Conservation (phyloP, 2,888 invertebrate species). For the Tenthredo notha region DNA sequence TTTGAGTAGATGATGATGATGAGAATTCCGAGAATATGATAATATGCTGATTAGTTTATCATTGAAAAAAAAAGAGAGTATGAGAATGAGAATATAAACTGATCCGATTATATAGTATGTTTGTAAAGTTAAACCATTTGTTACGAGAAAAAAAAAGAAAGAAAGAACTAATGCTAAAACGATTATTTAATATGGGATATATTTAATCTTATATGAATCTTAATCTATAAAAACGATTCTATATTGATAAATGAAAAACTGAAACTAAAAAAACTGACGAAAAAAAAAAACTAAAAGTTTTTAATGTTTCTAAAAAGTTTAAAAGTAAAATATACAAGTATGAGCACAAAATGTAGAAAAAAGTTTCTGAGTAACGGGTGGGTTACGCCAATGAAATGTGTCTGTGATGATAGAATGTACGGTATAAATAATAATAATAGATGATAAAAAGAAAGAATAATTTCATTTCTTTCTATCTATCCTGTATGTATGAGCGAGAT, state of each 20-base stretch:
- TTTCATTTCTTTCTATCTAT: background rate
- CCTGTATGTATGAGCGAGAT: background rate
- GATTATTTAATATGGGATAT: background rate
- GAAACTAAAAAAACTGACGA: slow-evolving; percentile 51
- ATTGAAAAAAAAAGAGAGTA: slow-evolving; percentile 33
- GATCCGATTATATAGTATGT: slow-evolving; percentile 50
- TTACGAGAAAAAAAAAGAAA: slow-evolving; percentile 23
- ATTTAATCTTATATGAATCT: slow-evolving; percentile 3
- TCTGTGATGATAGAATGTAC: slow-evolving; percentile 54
- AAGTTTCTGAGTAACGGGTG: slow-evolving; percentile 52
- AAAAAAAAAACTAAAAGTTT: slow-evolving; percentile 21
- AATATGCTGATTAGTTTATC: slow-evolving; percentile 35
- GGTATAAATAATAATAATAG: slow-evolving; percentile 35
- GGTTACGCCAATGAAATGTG: slow-evolving; percentile 51
- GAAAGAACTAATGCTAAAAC: background rate
- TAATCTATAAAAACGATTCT: background rate
- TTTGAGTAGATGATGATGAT: slow-evolving; percentile 44
- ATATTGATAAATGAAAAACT: background rate
- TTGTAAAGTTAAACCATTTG: slow-evolving; percentile 52
- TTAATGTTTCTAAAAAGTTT: background rate
- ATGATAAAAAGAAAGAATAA: background rate
- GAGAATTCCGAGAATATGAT: slow-evolving; percentile 54
- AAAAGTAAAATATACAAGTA: slow-evolving; percentile 8
- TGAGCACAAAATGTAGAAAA: slow-evolving; percentile 41
- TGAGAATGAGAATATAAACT: slow-evolving; percentile 29